Evolutionary conservation across 1,140 invertebrate species (phyloP).

Genomic region (Andricus grossulariae): DNA sequence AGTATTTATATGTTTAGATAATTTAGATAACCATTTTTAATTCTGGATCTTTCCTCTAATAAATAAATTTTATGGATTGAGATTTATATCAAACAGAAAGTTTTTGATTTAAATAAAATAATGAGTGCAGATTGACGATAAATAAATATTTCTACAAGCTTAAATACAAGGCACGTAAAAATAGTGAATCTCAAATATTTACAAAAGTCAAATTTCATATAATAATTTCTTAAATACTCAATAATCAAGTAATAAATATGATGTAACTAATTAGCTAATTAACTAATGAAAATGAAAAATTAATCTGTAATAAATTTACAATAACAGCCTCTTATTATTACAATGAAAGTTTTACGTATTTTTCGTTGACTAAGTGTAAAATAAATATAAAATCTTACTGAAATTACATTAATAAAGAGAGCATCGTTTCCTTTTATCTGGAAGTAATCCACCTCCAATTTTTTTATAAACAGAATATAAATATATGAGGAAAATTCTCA

Average conservation of each 20-base stretch:
- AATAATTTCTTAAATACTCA: background rate
- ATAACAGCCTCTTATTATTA: conserved; percentile 27
- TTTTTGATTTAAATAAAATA: background rate
- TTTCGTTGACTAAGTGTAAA: background rate
- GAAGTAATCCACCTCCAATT: conserved; percentile 7
- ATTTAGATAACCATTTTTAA: too few relatives aligned
- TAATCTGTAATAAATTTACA: background rate
- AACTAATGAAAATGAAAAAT: background rate
- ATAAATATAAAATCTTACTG: conserved; percentile 22
- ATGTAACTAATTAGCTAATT: background rate
- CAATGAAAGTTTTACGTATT: background rate
- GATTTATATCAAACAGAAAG: too few relatives aligned
- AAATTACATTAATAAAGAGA: background rate
- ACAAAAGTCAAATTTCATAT: background rate
- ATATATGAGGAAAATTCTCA: too few relatives aligned
- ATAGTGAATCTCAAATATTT: conserved; percentile 21
- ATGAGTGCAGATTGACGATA: background rate
- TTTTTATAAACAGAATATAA: background rate
- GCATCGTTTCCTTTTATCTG: background rate
- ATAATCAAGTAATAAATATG: background rate
- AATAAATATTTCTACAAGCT: conserved; percentile 16
- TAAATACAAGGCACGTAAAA: conserved; percentile 31
- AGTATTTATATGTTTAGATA: too few relatives aligned
- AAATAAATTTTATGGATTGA: too few relatives aligned
- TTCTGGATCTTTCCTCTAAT: too few relatives aligned